A percentile compares a stretch with the other conserved stretches of the same genome.
Evolutionary conservation across 2,797 vertebrate species (phyloP).

Genomic region (Thaleichthys pacificus): DNA sequence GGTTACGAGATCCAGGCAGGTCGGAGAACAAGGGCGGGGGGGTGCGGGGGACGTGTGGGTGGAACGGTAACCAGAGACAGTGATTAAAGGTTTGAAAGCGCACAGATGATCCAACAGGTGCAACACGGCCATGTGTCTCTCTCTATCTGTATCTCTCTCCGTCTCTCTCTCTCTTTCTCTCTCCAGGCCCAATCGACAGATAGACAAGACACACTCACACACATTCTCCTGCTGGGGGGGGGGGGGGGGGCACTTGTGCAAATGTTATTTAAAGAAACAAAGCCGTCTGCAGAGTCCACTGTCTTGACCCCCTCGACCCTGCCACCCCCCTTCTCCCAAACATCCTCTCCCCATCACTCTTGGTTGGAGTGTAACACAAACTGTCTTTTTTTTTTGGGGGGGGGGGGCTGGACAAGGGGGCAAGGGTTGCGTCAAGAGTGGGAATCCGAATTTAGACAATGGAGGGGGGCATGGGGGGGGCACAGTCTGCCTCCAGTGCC

Average conservation of each 20-base stretch:
- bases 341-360: slow-evolving; percentile 37
- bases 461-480: background rate
- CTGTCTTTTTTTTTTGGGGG: background rate
- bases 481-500: slow-evolving; percentile 1
- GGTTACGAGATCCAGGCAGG: slow-evolving; percentile 58
- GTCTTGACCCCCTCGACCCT: slow-evolving; percentile 18
- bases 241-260: background rate
- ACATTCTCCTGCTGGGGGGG: slow-evolving; percentile 39
- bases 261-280: slow-evolving; percentile 71
- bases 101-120: slow-evolving; percentile 79
- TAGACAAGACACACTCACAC: too few relatives aligned
- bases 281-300: slow-evolving; percentile 44
- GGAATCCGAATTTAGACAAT: slow-evolving; percentile 40
- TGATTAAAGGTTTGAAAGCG: slow-evolving; percentile 70
- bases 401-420: slow-evolving; percentile 24
- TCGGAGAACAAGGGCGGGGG: slow-evolving; percentile 26
- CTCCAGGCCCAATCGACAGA: background rate
- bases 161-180: slow-evolving; percentile 26
- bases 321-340: slow-evolving; percentile 18
- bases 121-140: slow-evolving; percentile 58
- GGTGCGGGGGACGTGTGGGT: slow-evolving; percentile 26
- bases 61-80: slow-evolving; percentile 70
- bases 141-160: background rate
- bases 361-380: slow-evolving; percentile 24
- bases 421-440: background rate